Base-by-base conservation (phyloP, 1,140 invertebrate genomes). In the Rhysida immarginata region DNA sequence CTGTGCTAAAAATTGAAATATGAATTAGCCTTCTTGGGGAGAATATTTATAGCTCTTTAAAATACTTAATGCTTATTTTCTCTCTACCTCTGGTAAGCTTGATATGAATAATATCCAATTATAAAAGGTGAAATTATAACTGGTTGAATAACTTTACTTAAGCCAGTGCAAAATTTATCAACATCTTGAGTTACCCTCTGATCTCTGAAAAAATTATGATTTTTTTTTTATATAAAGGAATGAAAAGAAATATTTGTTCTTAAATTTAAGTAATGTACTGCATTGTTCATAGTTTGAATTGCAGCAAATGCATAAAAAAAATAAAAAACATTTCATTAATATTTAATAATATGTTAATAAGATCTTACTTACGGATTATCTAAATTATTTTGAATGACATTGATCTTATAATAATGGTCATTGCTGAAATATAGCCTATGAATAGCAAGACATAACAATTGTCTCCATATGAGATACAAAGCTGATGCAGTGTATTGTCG, bases 121-220 rank as follows among this genome's bases (percentile, higher is more conserved):
- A 68, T 73, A 60, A 80, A 78, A 25, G 78, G 78, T 5, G 74
- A 66, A 24, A 79, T 70, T 35, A 80, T 65, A 2, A 79, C 53
- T 14, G 69, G 68, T 3, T 70, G 64, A 14, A 76, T 62, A 45
- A 78, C 69, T 55, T 66, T 65, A 58, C 75, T 71, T 49, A 77
- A 71, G 2, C 64, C 67, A 2, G 63, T 56, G 59, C 75, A 76
- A 54, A 80, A 63, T 58, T 68, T 71, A 53, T 78, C 73, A 1
- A 79, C 70, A 69, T 80, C 78, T 63, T 78, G 74, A 16, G 77
- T 76, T 26, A 79, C 78, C 41, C 78, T 62, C 61, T 79, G 77
- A 61, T 80, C 78, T 8, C 68, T 70, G 53, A 23, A 61, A 26
- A 29, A 23, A 56, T 23, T 27, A 56, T 51, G 16, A 55, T n/a